Percentiles rank a stretch among this genome's conserved stretches.
phyloP scores from a whole-genome alignment of 2,113 vertebrate species.

The Ochotona princeps region DNA sequence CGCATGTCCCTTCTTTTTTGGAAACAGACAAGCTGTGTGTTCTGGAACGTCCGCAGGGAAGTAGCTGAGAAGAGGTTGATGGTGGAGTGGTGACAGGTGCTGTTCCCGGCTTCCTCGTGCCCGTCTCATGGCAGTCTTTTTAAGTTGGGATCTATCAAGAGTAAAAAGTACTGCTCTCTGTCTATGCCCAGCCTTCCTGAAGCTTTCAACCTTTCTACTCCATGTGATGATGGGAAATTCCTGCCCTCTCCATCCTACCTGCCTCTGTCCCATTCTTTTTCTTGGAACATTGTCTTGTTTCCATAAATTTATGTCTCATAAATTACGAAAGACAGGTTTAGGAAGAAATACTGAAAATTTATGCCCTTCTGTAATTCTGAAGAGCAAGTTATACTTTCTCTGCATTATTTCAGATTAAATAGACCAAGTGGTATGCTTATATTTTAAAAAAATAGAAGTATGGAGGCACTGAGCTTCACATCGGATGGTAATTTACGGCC shows the following conservation, averaged over 20 bases:
- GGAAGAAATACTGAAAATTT: background rate
- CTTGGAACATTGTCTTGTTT: background rate
- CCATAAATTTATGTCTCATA: background rate
- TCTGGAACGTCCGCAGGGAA: slow-evolving; percentile 56
- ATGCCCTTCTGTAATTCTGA: background rate
- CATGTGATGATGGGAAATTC: background rate
- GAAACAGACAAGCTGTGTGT: slow-evolving; percentile 45
- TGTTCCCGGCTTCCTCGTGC: slow-evolving; percentile 22
- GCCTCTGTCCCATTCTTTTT: background rate
- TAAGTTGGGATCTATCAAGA: background rate
- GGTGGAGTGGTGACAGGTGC: background rate
- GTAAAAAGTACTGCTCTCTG: background rate
- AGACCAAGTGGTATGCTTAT: slow-evolving; percentile 1
- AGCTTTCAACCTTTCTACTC: slow-evolving; percentile 19
- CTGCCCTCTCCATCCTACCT: background rate
- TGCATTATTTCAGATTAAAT: slow-evolving; percentile 23
- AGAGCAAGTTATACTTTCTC: slow-evolving; percentile 13
- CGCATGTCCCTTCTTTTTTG: slow-evolving; percentile 44
- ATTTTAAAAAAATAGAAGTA: background rate
- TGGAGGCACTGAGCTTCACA: background rate
- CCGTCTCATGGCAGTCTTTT: background rate
- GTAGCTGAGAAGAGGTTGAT: slow-evolving; percentile 47
- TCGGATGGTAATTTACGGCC: background rate
- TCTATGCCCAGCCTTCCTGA: background rate
- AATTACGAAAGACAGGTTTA: slow-evolving; percentile 1